phyloP scores from a whole-genome alignment of 1,140 invertebrate genomes.

The Euwallacea fornicatus region DNA sequence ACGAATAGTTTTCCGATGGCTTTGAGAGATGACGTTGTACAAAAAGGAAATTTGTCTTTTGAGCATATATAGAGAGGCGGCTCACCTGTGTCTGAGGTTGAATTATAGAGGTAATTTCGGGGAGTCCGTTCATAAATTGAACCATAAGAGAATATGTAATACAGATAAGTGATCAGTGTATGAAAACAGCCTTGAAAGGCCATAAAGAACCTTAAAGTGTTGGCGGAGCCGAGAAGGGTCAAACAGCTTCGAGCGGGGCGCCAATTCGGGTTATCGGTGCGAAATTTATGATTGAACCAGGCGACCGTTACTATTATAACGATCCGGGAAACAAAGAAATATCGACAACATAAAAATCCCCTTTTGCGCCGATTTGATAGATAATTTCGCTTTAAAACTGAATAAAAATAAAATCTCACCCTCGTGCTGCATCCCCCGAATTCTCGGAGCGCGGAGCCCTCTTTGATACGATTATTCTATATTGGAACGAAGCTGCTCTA shows the following conservation, averaged over 20 bases:
- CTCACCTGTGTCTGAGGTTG: too few relatives aligned
- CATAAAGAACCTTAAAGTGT: constrained; percentile 29
- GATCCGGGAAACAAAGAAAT: constrained; percentile 36
- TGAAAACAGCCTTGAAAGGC: constrained; percentile 26
- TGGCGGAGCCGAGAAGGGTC: constrained; percentile 12
- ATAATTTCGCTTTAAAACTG: constrained; percentile 1
- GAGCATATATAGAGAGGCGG: too few relatives aligned
- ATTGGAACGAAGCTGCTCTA: too few relatives aligned
- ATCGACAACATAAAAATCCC: constrained; percentile 14
- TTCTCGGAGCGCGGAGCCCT: too few relatives aligned
- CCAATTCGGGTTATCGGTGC: constrained; percentile 28
- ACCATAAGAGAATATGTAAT: background rate
- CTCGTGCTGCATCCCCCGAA: too few relatives aligned
- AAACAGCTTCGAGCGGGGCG: constrained; percentile 25
- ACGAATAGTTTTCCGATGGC: too few relatives aligned
- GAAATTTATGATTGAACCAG: constrained; percentile 36
- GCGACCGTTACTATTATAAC: constrained; percentile 35
- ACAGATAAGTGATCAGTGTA: constrained; percentile 5
- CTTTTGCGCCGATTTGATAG: constrained; percentile 8
- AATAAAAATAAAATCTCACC: too few relatives aligned
- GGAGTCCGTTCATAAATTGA: background rate
- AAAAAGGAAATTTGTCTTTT: too few relatives aligned
- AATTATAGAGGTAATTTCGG: too few relatives aligned
- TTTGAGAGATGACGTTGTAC: too few relatives aligned
- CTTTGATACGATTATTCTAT: too few relatives aligned